Base-by-base conservation (phyloP, 2,888 invertebrate genomes). In the Lydus trimaculatus region DNA sequence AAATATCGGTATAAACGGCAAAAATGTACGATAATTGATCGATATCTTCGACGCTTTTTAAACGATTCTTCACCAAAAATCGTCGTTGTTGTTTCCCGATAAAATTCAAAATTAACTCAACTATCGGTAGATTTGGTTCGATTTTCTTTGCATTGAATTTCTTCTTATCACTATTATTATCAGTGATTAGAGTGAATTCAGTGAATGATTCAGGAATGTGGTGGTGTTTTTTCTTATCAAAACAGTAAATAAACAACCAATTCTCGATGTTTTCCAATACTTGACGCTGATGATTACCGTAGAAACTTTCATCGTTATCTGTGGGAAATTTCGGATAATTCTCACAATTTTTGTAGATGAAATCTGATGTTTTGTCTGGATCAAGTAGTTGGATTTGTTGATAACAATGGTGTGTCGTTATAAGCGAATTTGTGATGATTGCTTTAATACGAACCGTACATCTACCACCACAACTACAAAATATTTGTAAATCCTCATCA, bases 221-320 rank as follows among this genome's bases (percentile, higher is more conserved):
- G 52, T 76, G 80, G 62, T 74, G 81, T 5, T 70, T 65, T 8
- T 69, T 76, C 28, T 70, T 72, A 60, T 74, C 79, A 63, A 82
- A 83, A 1, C 81, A 79, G 79, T 84, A 83, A 20, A 75, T 73
- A 59, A 70, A 86, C 1, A 87, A 31, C 86, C 86, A 87, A 48
- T 81, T 75, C 73, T 87, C 87, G 0, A 84, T 76, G 0, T 79
- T 77, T 1, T 72, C 66, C 15, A 80, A 31, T 1, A 81, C 74
- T 52, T 71, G 69, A 11, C 75, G 69, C 79, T 85, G 78, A 52
- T 81, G 74, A 7, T 69, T 63, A 6, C 77, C 79, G 58, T 79
- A 79, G 0, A 66, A 69, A 0, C 66, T 70, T 0, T 78, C 67
- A 9, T 67, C 31, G 0, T 70, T 67, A 0, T 68, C 65, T 0